phyloP scores from a whole-genome alignment of 2,888 invertebrate species.

The Xestia rhomboidea region DNA sequence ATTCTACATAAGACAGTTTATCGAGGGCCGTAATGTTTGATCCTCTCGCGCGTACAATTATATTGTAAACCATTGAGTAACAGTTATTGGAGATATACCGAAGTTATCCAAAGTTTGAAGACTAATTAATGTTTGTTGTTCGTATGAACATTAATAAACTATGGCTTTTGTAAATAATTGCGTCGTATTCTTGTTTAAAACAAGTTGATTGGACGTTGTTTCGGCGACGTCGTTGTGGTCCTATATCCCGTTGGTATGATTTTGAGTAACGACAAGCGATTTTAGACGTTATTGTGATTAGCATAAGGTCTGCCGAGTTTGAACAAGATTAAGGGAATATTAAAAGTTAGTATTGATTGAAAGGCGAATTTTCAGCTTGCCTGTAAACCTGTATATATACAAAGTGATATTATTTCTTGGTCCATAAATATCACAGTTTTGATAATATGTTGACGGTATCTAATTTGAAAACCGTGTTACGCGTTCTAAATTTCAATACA shows the following conservation, averaged over 20 bases:
- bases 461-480: neutral
- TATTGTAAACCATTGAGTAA: constrained; percentile 67
- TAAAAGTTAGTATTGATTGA: constrained; percentile 41
- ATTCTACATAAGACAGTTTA: constrained; percentile 85
- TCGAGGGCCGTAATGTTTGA: constrained; percentile 63
- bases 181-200: constrained; percentile 70
- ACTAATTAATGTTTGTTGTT: constrained; percentile 75
- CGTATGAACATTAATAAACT: constrained; percentile 65
- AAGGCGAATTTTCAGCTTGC: constrained; percentile 43
- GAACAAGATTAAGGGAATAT: constrained; percentile 33
- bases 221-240: constrained; percentile 41
- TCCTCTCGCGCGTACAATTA: constrained; percentile 73
- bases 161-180: constrained; percentile 77
- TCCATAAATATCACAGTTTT: neutral
- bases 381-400: neutral
- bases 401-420: constrained; percentile 11
- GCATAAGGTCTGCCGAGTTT: constrained; percentile 44
- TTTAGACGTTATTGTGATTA: constrained; percentile 51
- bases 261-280: constrained; percentile 45
- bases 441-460: constrained; percentile 1
- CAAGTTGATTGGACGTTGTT: constrained; percentile 59
- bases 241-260: constrained; percentile 53
- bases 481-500: neutral
- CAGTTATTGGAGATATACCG: constrained; percentile 76
- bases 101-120: constrained; percentile 81